phyloP scores from a whole-genome alignment of 2,888 invertebrate genomes.

The Drosophila percnosoma region DNA sequence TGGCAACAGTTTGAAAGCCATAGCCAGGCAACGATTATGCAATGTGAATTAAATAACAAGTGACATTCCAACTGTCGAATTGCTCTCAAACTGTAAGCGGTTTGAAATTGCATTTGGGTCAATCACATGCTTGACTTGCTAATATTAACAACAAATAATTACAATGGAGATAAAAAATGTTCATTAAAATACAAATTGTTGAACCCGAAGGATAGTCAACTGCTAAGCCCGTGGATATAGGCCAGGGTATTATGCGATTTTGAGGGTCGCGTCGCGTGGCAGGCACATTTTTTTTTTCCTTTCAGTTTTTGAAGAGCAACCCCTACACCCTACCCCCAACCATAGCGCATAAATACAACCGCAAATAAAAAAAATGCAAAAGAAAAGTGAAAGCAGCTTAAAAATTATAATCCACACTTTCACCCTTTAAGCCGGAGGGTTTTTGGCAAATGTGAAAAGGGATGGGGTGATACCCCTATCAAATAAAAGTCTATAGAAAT shows the following conservation, averaged over 20 bases:
- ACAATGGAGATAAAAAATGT: slow-evolving; percentile 24
- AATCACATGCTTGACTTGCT: slow-evolving; percentile 72
- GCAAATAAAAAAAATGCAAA: slow-evolving; percentile 59
- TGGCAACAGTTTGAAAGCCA: slow-evolving; percentile 39
- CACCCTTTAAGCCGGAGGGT: slow-evolving; percentile 67
- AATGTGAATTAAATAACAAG: slow-evolving; percentile 15
- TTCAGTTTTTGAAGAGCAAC: slow-evolving; percentile 43
- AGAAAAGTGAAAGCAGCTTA: slow-evolving; percentile 75
- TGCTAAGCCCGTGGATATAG: slow-evolving; percentile 41
- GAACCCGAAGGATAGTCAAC: slow-evolving; percentile 41
- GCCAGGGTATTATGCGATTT: slow-evolving; percentile 55
- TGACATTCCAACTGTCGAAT: neutral
- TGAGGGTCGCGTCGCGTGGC: slow-evolving; percentile 73
- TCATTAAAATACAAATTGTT: slow-evolving; percentile 56
- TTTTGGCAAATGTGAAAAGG: slow-evolving; percentile 10
- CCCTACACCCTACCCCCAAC: slow-evolving; percentile 35
- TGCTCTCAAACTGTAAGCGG: neutral
- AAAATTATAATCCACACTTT: slow-evolving; percentile 79
- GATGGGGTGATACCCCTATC: slow-evolving; percentile 15
- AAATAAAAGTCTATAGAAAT: slow-evolving; percentile 27
- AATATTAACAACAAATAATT: slow-evolving; percentile 52
- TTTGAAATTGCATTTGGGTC: slow-evolving; percentile 39
- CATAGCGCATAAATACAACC: slow-evolving; percentile 58
- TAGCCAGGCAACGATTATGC: slow-evolving; percentile 19
- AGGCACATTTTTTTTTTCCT: slow-evolving; percentile 53